Conservation (phyloP, 2,888 invertebrate genomes). For the Nephrotoma guestfalica region DNA sequence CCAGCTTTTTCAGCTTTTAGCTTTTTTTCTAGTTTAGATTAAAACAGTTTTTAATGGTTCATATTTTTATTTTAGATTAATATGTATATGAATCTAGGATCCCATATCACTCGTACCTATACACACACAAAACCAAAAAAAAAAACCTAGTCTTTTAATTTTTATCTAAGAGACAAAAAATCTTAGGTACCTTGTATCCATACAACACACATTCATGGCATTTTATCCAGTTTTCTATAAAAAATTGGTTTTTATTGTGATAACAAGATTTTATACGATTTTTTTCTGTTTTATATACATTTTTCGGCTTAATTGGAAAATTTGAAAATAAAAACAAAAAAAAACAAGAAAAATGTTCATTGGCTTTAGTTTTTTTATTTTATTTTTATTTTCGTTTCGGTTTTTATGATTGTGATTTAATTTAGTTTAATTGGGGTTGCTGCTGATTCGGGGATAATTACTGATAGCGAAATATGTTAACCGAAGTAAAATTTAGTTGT, state of each 20-base stretch:
- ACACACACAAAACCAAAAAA: background rate
- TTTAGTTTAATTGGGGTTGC: background rate
- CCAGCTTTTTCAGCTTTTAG: background rate
- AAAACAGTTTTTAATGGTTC: constrained; percentile 2
- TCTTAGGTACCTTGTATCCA: background rate
- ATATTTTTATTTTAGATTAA: background rate
- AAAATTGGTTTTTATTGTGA: background rate
- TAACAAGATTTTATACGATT: background rate
- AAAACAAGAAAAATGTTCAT: background rate
- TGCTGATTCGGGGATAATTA: background rate
- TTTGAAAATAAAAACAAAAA: background rate
- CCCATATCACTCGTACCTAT: background rate
- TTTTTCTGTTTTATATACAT: background rate
- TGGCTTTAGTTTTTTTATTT: background rate
- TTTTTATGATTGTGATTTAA: background rate
- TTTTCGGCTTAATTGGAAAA: background rate
- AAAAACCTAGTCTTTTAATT: background rate
- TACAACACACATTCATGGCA: background rate
- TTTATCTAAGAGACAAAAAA: background rate
- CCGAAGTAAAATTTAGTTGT: background rate
- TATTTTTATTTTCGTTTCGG: background rate
- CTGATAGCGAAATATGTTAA: background rate
- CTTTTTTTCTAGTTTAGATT: background rate
- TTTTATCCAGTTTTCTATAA: background rate
- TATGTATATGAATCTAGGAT: background rate